Conservation (phyloP, 2,888 invertebrate genomes). For the Achlya flavicornis region DNA sequence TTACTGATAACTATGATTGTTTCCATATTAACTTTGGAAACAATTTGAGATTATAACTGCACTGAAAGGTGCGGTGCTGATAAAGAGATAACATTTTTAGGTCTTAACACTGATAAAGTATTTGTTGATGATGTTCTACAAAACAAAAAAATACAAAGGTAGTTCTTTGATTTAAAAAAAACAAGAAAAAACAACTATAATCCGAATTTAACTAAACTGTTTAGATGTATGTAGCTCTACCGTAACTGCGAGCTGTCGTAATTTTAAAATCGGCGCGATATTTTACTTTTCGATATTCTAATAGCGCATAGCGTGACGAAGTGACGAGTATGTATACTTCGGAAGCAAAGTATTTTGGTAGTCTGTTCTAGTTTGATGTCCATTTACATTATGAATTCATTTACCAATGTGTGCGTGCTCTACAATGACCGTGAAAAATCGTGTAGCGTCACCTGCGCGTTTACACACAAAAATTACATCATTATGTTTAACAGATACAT, state of each 20-base stretch:
- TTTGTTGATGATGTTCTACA: neutral
- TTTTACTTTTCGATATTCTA: neutral
- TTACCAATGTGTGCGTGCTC: slow-evolving; percentile 11
- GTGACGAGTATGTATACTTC: neutral
- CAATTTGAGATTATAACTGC: slow-evolving; percentile 23
- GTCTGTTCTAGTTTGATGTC: neutral
- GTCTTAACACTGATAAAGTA: slow-evolving; percentile 14
- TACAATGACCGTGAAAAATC: slow-evolving; percentile 20
- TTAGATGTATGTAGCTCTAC: no score
- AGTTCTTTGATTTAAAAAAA: no score
- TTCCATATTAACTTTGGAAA: no score
- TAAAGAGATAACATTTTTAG: slow-evolving; percentile 34
- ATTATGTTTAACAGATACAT: neutral
- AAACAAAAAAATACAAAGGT: no score
- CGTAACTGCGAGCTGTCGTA: no score
- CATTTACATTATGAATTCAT: neutral
- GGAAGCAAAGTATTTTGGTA: neutral
- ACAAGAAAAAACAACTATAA: no score
- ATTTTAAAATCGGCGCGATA: no score
- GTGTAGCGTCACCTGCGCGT: slow-evolving; percentile 14
- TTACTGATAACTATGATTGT: no score
- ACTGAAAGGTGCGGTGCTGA: slow-evolving; percentile 34
- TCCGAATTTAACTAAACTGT: no score
- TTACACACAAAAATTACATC: slow-evolving; percentile 13
- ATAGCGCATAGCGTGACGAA: neutral